These are phyloP conservation scores for Gymnothorax reevesii DNA, from an alignment of 2,797 vertebrate genomes.

Conservation along the genomic window DNA sequence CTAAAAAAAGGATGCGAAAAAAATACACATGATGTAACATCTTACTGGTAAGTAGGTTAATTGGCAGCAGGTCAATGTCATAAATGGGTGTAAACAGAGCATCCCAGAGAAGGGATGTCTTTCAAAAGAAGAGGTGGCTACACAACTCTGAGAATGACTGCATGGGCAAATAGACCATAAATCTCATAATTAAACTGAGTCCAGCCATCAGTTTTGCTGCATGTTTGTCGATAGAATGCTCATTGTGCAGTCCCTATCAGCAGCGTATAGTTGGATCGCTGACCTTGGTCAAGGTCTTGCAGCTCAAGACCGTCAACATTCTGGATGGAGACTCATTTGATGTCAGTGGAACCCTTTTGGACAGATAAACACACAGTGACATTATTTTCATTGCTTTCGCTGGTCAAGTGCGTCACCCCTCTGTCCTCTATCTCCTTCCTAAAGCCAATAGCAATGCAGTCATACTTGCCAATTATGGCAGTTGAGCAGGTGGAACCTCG, in stretches of 20 bases:
- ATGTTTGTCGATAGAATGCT: slow-evolving; percentile 67
- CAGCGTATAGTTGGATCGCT: slow-evolving; percentile 69
- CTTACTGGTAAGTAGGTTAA: no score
- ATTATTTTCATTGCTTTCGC: slow-evolving; percentile 72
- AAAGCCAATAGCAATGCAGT: slow-evolving; percentile 73
- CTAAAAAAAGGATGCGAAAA: no score
- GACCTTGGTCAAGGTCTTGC: slow-evolving; percentile 75
- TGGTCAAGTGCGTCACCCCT: slow-evolving; percentile 67
- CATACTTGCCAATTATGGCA: slow-evolving; percentile 79
- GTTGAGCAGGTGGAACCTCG: slow-evolving; percentile 81
- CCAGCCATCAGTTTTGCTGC: slow-evolving; percentile 40
- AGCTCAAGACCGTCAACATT: slow-evolving; percentile 73
- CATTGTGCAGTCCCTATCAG: slow-evolving; percentile 65
- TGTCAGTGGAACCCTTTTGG: slow-evolving; percentile 72
- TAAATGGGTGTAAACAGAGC: no score
- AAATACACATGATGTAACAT: no score
- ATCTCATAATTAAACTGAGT: no score
- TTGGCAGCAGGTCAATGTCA: no score
- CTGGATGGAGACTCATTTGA: slow-evolving; percentile 68
- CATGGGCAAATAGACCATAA: no score
- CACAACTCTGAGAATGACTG: no score
- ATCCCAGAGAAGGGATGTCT: no score
- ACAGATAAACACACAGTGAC: slow-evolving; percentile 71
- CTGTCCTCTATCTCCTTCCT: slow-evolving; percentile 73
- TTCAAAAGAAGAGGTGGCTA: no score